Evolutionary conservation across 2,797 vertebrate genomes (phyloP).

Genomic region (Psittacula derbiana): DNA sequence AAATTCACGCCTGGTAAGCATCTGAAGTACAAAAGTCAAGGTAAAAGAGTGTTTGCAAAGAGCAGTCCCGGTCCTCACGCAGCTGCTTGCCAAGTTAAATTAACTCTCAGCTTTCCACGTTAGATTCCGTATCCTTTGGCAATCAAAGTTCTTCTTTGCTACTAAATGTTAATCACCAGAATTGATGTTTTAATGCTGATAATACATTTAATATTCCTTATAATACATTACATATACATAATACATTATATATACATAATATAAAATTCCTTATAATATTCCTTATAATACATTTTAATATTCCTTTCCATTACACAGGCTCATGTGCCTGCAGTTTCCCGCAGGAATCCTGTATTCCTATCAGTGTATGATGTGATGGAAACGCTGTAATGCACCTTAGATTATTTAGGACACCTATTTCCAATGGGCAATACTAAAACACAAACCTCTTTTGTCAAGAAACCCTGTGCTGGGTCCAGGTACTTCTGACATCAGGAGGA

Average conservation of each 20-base stretch:
- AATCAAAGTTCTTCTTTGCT: background rate
- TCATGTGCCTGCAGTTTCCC: background rate
- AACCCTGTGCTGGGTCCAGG: background rate
- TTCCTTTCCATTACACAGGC: background rate
- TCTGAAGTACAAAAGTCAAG: background rate
- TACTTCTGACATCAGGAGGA: background rate
- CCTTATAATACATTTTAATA: background rate
- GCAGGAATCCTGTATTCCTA: background rate
- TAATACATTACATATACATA: background rate
- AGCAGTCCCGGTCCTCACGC: background rate
- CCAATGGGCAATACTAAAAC: background rate
- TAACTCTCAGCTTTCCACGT: background rate
- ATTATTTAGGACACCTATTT: background rate
- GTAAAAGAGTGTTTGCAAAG: background rate
- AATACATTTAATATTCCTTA: background rate
- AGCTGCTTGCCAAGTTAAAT: background rate
- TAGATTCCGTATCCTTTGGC: background rate
- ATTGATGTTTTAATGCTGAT: background rate
- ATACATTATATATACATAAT: no score
- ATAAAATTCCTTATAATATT: no score
- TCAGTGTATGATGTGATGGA: fast-evolving
- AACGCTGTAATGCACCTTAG: background rate
- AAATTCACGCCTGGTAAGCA: background rate
- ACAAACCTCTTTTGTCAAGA: background rate
- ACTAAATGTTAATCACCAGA: background rate